Evolutionary conservation across 2,113 vertebrate genomes (phyloP).

Genomic region (Forbesichthys papilliferus): DNA sequence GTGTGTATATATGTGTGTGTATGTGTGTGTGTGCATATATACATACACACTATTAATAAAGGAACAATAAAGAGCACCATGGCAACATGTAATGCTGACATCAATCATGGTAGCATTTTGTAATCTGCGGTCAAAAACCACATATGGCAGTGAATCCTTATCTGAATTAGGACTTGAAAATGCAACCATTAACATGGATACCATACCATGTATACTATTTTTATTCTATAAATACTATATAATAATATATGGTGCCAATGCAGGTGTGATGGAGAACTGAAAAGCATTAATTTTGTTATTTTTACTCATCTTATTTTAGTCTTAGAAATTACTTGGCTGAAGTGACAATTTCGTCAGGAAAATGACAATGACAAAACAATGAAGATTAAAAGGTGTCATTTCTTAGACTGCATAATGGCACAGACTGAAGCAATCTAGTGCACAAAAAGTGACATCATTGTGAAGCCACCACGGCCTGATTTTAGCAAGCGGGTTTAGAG

Average conservation of each 20-base stretch:
- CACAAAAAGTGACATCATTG: conserved; percentile 4
- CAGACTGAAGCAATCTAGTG: neutral
- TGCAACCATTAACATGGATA: no score
- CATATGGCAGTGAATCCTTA: conserved; percentile 19
- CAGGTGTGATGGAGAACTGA: no score
- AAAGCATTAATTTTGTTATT: no score
- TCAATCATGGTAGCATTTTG: conserved; percentile 19
- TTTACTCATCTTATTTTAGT: no score
- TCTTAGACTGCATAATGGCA: neutral
- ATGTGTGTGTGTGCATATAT: no score
- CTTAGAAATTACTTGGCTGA: no score
- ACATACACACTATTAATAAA: neutral
- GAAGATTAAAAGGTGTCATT: neutral
- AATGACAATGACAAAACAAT: neutral
- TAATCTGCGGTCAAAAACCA: neutral
- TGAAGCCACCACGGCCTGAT: neutral
- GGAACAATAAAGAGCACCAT: neutral
- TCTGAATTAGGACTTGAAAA: conserved; percentile 17
- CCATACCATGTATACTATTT: no score
- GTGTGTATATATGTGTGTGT: no score
- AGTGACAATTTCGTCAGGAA: no score
- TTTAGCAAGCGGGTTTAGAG: no score
- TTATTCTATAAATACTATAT: no score
- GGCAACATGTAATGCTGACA: conserved; percentile 10
- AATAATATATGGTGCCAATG: no score